A percentile compares a stretch with the other conserved stretches of the same genome.
Evolutionary conservation across 2,888 invertebrate species (phyloP).

Genomic region (Euplexia lucipara): DNA sequence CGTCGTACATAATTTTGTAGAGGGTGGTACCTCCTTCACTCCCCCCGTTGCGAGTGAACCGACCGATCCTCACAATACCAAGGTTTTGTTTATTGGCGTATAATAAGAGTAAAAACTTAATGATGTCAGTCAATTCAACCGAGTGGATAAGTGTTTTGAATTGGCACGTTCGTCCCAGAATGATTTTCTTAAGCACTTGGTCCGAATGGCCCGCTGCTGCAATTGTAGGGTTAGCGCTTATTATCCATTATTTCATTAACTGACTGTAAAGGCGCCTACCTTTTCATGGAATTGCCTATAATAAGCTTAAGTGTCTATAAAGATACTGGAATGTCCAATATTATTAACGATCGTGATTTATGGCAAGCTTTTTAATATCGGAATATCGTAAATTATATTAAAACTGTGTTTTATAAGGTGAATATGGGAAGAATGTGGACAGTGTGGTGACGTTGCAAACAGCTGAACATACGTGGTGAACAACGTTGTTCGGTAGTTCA

Average conservation of each 20-base stretch:
- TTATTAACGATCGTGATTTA: slow-evolving; percentile 52
- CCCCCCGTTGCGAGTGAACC: slow-evolving; percentile 78
- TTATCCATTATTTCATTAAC: slow-evolving; percentile 52
- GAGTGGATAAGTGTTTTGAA: slow-evolving; percentile 51
- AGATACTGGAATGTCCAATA: slow-evolving; percentile 55
- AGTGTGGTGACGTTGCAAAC: slow-evolving; percentile 32
- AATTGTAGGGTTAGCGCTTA: slow-evolving; percentile 50
- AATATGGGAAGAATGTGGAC: slow-evolving; percentile 11
- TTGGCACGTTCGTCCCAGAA: slow-evolving; percentile 30
- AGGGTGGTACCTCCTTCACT: slow-evolving; percentile 82
- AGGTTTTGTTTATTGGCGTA: slow-evolving; percentile 88
- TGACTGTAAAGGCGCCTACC: slow-evolving; percentile 50
- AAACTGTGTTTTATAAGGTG: slow-evolving; percentile 31
- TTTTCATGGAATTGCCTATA: slow-evolving; percentile 53
- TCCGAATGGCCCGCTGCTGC: slow-evolving; percentile 11
- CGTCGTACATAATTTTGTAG: slow-evolving; percentile 91
- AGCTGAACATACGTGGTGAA: slow-evolving; percentile 25
- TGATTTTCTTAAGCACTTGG: slow-evolving; percentile 44
- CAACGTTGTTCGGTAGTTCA: slow-evolving; percentile 27
- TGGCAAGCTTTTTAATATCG: slow-evolving; percentile 47
- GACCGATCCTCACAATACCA: slow-evolving; percentile 88
- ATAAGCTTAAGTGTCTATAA: slow-evolving; percentile 59
- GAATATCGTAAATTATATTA: slow-evolving; percentile 38
- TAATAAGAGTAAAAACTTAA: slow-evolving; percentile 80
- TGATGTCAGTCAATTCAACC: slow-evolving; percentile 61